These are phyloP conservation scores for Leptosomus discolor DNA, from an alignment of 2,113 vertebrate genomes.

Conservation along the genomic window DNA sequence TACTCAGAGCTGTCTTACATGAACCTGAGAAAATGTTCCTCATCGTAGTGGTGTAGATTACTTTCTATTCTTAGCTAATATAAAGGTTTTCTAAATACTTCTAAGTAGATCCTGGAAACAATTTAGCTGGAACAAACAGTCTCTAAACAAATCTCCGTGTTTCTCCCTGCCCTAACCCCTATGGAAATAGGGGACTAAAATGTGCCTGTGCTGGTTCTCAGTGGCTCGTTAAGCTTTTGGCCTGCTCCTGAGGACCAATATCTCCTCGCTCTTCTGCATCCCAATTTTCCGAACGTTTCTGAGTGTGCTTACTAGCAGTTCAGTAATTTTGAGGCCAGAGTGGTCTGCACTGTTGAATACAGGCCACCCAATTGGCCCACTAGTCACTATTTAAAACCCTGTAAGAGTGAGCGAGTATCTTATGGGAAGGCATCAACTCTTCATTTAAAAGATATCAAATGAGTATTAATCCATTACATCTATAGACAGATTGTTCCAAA, in stretches of 20 bases:
- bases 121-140: not conserved
- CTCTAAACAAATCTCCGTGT: not conserved
- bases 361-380: rapidly evolving
- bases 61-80: not conserved
- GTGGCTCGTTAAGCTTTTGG: not conserved
- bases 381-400: not conserved
- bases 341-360: not conserved
- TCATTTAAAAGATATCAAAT: not conserved
- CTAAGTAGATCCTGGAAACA: not conserved
- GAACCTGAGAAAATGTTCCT: not conserved
- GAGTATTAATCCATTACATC: not conserved
- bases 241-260: not conserved
- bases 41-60: not conserved
- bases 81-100: not conserved
- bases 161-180: not conserved
- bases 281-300: not conserved
- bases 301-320: not conserved
- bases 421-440: not conserved
- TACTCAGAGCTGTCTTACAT: not conserved
- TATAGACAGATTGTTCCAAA: not conserved
- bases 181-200: not conserved
- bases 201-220: not conserved
- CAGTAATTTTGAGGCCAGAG: not conserved
- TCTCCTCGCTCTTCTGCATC: not conserved
- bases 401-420: not conserved